Percentiles rank a stretch among this genome's conserved stretches.
phyloP scores from a whole-genome alignment of 2,888 invertebrate genomes.

The Limnephilus auricula region DNA sequence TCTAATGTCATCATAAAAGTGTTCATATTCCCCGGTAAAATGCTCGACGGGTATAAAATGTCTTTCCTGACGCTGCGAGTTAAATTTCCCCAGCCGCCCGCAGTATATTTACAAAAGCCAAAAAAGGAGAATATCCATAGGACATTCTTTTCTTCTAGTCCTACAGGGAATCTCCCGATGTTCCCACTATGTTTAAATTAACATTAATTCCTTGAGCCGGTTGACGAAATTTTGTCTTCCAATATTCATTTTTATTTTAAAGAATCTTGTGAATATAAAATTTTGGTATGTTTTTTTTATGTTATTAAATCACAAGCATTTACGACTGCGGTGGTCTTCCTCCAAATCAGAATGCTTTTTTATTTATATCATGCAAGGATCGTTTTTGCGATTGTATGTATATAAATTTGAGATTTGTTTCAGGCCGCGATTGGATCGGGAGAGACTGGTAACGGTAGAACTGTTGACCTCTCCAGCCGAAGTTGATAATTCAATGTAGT shows the following conservation, averaged over 20 bases:
- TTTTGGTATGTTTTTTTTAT: not conserved
- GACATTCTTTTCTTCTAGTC: not conserved
- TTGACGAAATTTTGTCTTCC: not conserved
- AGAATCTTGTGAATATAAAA: not conserved
- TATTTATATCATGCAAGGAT: not conserved
- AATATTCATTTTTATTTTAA: not conserved
- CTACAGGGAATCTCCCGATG: not conserved
- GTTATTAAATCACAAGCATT: not conserved
- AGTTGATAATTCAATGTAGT: too few species aligned
- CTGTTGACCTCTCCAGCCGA: too few species aligned
- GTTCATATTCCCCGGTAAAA: slow-evolving; percentile 12
- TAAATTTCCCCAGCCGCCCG: slow-evolving; percentile 40
- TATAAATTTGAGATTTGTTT: too few species aligned
- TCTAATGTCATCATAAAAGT: slow-evolving; percentile 25
- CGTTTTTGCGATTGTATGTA: not conserved
- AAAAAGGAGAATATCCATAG: not conserved
- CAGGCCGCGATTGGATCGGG: too few species aligned
- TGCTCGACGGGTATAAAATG: slow-evolving; percentile 39
- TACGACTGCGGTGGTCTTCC: not conserved
- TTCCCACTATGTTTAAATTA: slow-evolving; percentile 34
- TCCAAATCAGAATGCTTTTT: too few species aligned
- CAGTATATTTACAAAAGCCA: not conserved
- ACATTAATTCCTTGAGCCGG: slow-evolving; percentile 1
- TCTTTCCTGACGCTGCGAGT: slow-evolving; percentile 29
- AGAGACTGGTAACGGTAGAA: too few species aligned